A percentile compares a stretch with the other conserved stretches of the same genome.
phyloP scores from a whole-genome alignment of 2,797 vertebrate species.

The Phataginus tricuspis region DNA sequence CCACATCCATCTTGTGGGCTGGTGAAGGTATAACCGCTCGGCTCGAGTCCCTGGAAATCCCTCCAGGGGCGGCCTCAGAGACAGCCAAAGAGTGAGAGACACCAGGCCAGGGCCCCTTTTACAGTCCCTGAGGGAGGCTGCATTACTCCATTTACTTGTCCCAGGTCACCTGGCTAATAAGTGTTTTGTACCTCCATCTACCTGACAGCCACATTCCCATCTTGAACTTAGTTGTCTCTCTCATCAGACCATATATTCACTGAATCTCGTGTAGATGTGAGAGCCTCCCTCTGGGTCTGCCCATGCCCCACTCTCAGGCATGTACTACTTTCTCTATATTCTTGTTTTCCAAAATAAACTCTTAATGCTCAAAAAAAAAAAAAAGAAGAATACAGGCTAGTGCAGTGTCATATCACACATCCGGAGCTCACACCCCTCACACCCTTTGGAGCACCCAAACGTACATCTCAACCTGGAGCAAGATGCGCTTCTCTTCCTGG shows the following conservation, averaged over 20 bases:
- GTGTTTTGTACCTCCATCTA: background rate
- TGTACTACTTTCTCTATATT: too few relatives aligned
- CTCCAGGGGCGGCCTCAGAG: background rate
- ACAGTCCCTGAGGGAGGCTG: background rate
- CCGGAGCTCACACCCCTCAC: background rate
- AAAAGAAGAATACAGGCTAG: background rate
- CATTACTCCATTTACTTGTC: background rate
- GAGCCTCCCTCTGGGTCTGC: background rate
- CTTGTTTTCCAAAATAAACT: too few relatives aligned
- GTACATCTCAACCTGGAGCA: slow-evolving; percentile 95
- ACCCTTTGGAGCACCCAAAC: slow-evolving; percentile 62
- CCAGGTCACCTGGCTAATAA: background rate
- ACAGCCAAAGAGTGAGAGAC: background rate
- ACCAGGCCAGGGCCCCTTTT: background rate
- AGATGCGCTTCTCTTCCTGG: slow-evolving; percentile 93
- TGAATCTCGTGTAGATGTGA: background rate
- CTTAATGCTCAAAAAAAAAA: too few relatives aligned
- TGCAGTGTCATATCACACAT: too few relatives aligned
- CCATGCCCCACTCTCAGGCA: too few relatives aligned
- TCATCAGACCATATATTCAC: background rate
- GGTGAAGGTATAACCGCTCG: background rate
- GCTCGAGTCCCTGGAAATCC: background rate
- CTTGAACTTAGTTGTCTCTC: background rate
- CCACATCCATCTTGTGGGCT: background rate
- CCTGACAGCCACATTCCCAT: background rate